Percentiles rank a stretch among this genome's conserved stretches.
Conservation (phyloP, 2,888 invertebrate species). For the Zygaena filipendulae region DNA sequence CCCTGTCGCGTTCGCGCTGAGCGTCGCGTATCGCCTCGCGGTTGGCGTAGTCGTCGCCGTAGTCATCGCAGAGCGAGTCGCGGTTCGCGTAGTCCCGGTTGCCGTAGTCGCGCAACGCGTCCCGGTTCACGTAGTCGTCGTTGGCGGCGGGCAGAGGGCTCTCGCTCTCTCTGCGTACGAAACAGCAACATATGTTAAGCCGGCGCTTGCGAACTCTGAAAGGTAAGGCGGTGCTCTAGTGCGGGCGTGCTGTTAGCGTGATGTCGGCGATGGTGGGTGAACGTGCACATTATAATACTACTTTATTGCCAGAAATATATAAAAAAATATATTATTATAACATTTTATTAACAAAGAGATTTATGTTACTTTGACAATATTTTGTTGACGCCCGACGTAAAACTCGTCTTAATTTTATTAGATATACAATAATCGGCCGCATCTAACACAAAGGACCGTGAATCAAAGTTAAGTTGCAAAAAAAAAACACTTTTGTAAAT, state of each 20-base stretch:
- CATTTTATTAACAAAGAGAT: neutral
- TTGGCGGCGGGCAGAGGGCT: conserved; percentile 47
- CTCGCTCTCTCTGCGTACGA: conserved; percentile 62
- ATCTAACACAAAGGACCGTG: no score
- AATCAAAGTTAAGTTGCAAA: no score
- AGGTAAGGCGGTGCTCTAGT: conserved; percentile 39
- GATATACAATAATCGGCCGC: no score
- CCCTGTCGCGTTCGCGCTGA: conserved; percentile 44
- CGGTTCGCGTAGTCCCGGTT: conserved; percentile 58
- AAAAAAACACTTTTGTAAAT: no score
- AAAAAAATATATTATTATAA: conserved; percentile 1
- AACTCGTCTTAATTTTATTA: no score
- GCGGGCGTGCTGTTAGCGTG: conserved; percentile 22
- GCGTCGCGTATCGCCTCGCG: conserved; percentile 62
- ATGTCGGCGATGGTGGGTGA: neutral
- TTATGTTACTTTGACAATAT: no score
- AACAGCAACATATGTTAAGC: conserved; percentile 62
- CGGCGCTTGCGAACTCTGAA: conserved; percentile 53
- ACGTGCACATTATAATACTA: neutral
- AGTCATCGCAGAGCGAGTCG: conserved; percentile 58
- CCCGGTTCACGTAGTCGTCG: conserved; percentile 61
- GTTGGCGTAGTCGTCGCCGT: conserved; percentile 62
- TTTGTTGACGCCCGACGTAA: no score
- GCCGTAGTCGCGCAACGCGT: conserved; percentile 55
- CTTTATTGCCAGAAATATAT: no score